A percentile compares a stretch with the other conserved stretches of the same genome.
Conservation (phyloP, 2,888 invertebrate genomes). For the Rhamnusium bicolor region DNA sequence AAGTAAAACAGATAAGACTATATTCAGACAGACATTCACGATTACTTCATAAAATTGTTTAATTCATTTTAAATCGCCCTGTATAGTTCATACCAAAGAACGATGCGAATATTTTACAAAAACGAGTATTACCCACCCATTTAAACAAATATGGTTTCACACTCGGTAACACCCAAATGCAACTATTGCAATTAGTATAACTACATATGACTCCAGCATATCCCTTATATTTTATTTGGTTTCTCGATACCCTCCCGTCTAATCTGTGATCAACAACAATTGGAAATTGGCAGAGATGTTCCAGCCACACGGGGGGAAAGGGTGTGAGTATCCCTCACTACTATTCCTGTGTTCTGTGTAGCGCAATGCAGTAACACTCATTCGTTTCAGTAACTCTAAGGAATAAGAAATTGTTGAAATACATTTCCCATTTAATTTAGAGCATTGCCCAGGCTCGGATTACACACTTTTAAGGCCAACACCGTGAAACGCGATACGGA, state of each 20-base stretch:
- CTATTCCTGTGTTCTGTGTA: conserved; percentile 20
- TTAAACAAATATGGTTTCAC: too few species aligned
- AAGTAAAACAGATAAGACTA: too few species aligned
- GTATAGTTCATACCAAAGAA: too few species aligned
- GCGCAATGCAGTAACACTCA: conserved; percentile 36
- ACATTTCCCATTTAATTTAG: conserved; percentile 48
- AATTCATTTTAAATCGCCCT: too few species aligned
- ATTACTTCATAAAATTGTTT: too few species aligned
- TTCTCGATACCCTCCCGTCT: neutral
- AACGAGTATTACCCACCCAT: too few species aligned
- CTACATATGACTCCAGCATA: neutral
- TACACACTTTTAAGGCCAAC: conserved; percentile 47
- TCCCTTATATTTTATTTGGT: neutral
- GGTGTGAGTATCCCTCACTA: neutral
- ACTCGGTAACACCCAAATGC: too few species aligned
- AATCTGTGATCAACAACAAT: neutral
- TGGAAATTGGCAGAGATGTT: conserved; percentile 3
- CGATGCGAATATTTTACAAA: too few species aligned
- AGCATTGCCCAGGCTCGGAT: conserved; percentile 47
- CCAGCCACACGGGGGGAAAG: neutral
- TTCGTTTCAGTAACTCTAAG: conserved; percentile 37
- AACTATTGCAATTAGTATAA: neutral
- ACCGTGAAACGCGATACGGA: conserved; percentile 45
- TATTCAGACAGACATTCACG: too few species aligned
- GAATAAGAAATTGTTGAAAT: conserved; percentile 47